Evolutionary conservation across 2,113 vertebrate species (phyloP), one percentile per base, ranked within the genome.

Genomic region (Oenanthe melanoleuca): DNA sequence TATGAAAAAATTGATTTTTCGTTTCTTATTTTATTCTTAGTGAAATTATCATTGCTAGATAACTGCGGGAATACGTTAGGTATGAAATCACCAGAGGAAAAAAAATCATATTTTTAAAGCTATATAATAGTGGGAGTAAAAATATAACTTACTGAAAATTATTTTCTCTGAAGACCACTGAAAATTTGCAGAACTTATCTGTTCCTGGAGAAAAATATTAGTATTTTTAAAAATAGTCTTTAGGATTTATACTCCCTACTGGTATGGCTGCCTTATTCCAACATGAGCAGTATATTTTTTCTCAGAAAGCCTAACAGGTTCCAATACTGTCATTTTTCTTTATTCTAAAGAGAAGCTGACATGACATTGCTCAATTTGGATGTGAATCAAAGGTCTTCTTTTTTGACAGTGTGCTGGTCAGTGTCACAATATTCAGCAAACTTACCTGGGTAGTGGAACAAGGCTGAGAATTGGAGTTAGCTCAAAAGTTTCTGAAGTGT

Each of bases 41-140:
- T 37, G 9, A 71, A 78, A 8, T 67, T 33, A 14, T 29, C 23
- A 12, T 73, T 84, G 33, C 21, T 52, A 74, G 8, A 17, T 63
- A 78, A 53, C 12, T 2, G 0, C 1, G 7, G 29, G 56, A 84
- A 81, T 38, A 59, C 1, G 1, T 66, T 52, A 29, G 5, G 11
- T 24, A 61, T 14, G 0, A 73, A 88, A 73, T 31, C 31, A 14
- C 9, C 21, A 50, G 72, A 47, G 50, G 38, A 49, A 80, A 14
- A 80, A 53, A 13, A 38, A 13, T 6, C 8, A 17, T 31, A 17
- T 47, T 72, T 88, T 81, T 65, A 12, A 25, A 37, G 18, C 17
- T 70, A 5, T 45, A 8, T 49, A 80, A 69, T 8, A 65, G 3
- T 65, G n/a, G 14, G 34, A 61, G 5, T 86, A 16, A 86, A 87